Base-by-base conservation (phyloP, 2,888 invertebrate species). In the Serrognathus titanus region DNA sequence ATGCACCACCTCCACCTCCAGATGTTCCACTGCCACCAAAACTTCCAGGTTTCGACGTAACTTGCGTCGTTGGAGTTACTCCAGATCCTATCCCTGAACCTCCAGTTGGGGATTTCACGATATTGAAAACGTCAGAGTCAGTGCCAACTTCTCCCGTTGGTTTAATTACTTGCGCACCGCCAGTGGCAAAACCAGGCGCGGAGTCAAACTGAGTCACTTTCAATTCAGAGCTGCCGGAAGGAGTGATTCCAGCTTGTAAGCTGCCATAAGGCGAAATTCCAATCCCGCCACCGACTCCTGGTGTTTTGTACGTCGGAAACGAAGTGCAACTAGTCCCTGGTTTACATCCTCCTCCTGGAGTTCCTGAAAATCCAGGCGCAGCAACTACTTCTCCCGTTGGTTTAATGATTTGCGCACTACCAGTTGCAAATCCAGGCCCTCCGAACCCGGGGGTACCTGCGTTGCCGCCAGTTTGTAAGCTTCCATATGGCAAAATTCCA, bases 91-190 rank as follows among this genome's bases (percentile, higher is more conserved):
- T 31, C 7, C 24, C 24, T 4, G 24, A 31, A 31, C 24, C 24
- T 31, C 24, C 24, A 31, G 4, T 7, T 6, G 24, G 24, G 1
- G 4, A 6, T 31, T 31, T 31, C 6, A 3, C 24, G 24, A 31
- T 31, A 6, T 31, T 31, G 24, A 31, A 5, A 31, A 31, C 24
- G 24, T 31, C 7, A 31, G 24, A 31, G 24, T 31, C 24, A 31
- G 7, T 6, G 24, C 5, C 24, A 7, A 31, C 24, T 7, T 31
- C 24, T 36, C 46, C 47, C 4, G 38, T 13, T 11, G 57, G 57
- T 45, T 57, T 53, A n/a, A 41, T 35, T n/a, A 57, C 48, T 1
- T 51, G 46, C 8, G 49, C 49, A 12, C 38, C 48, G 13, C 57
- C 56, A 11, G 48, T 49, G 7, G 41, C 52, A 37, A 48, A 57